Conservation (phyloP, 2,797 vertebrate genomes). For the Chrysolophus pictus region DNA sequence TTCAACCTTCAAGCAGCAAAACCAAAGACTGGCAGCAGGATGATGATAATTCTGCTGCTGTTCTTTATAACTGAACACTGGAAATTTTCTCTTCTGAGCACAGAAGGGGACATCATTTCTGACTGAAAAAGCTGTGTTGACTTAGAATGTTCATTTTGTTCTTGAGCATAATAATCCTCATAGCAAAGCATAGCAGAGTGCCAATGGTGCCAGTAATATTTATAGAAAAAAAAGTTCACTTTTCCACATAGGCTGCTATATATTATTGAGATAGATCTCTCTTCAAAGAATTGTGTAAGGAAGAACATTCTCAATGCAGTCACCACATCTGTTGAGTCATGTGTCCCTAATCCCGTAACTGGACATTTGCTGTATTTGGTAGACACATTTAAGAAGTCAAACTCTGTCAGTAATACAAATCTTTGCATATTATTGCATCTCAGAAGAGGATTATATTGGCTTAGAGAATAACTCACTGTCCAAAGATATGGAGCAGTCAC, state of each 20-base stretch:
- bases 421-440: background rate
- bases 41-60: background rate
- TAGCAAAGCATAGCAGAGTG: accelerated
- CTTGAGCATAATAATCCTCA: background rate
- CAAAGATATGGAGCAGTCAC: background rate
- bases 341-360: background rate
- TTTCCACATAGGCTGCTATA: background rate
- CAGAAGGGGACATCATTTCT: background rate
- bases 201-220: background rate
- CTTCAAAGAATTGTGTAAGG: background rate
- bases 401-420: background rate
- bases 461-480: background rate
- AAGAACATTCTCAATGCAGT: background rate
- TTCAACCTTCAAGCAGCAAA: background rate
- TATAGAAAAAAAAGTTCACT: background rate
- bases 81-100: background rate
- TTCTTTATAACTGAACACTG: background rate
- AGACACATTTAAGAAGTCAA: background rate
- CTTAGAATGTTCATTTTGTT: background rate
- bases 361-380: background rate
- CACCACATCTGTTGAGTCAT: background rate
- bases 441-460: background rate
- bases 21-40: accelerated
- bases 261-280: background rate
- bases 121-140: background rate